Percentiles rank a stretch among this genome's conserved stretches.
Evolutionary conservation across 2,797 vertebrate genomes (phyloP).

Genomic region (Lutjanus campechanus): DNA sequence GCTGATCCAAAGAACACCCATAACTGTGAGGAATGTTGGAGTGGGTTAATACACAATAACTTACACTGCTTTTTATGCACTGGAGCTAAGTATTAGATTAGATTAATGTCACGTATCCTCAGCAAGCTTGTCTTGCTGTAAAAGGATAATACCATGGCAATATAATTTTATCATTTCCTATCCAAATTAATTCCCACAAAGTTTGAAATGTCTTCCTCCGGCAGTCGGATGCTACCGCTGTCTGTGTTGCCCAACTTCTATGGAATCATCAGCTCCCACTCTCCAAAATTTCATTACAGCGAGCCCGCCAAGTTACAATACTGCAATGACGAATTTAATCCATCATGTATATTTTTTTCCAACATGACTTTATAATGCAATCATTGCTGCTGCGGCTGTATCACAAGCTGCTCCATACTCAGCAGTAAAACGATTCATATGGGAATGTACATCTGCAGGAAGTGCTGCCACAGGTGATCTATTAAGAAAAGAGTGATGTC

Average conservation of each 20-base stretch:
- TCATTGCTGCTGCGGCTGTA: constrained; percentile 47
- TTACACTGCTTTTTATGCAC: constrained; percentile 8
- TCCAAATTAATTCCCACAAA: constrained; percentile 10
- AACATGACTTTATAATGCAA: constrained; percentile 69
- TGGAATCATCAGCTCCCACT: constrained; percentile 14
- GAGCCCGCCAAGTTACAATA: constrained; percentile 44
- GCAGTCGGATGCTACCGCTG: constrained; percentile 5
- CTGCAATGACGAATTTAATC: constrained; percentile 61
- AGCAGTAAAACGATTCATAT: constrained; percentile 39
- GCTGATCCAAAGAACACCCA: constrained; percentile 18
- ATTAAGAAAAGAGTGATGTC: constrained; percentile 31
- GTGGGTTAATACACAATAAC: constrained; percentile 9
- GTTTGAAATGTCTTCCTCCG: constrained; percentile 10
- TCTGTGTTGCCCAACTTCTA: constrained; percentile 3
- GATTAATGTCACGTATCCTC: constrained; percentile 41
- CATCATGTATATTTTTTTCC: constrained; percentile 54
- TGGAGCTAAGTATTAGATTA: constrained; percentile 28
- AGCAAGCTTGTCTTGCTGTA: constrained; percentile 17
- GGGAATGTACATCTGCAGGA: constrained; percentile 18
- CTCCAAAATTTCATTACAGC: constrained; percentile 43
- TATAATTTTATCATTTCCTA: not conserved
- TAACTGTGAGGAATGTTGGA: constrained; percentile 14
- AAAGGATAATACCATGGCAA: constrained; percentile 22
- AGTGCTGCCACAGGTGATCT: constrained; percentile 40
- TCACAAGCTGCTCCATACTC: constrained; percentile 37